Percentiles rank a stretch among this genome's conserved stretches.
Evolutionary conservation across 2,113 vertebrate species (phyloP).

Genomic region (Erythrolamprus reginae): DNA sequence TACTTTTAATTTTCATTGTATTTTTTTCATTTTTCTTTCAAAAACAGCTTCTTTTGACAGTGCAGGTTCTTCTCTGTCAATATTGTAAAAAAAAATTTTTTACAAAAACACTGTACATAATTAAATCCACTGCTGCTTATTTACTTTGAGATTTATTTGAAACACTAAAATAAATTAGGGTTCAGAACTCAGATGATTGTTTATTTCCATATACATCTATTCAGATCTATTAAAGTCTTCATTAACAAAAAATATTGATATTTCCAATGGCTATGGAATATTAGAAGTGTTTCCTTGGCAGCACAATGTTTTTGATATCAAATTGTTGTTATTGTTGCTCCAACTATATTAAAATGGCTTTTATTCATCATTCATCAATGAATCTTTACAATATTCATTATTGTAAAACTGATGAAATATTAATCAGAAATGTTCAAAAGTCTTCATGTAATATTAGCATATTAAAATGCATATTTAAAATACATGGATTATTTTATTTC

Average conservation of each 20-base stretch:
- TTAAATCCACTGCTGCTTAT: neutral
- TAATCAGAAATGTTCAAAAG: neutral
- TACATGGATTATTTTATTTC: neutral
- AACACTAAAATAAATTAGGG: neutral
- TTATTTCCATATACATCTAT: neutral
- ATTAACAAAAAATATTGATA: neutral
- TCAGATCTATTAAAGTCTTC: neutral
- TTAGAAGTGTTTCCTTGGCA: neutral
- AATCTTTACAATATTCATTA: too few species aligned
- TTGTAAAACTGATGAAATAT: neutral
- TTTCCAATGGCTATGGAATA: neutral
- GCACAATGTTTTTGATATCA: neutral
- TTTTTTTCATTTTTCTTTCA: neutral
- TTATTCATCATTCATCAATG: neutral
- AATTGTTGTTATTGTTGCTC: neutral
- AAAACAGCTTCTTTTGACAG: neutral
- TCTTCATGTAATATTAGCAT: neutral
- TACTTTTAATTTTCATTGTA: neutral
- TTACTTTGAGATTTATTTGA: neutral
- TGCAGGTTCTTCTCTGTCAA: neutral
- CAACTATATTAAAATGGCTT: neutral
- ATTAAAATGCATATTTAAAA: neutral
- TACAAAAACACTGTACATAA: neutral
- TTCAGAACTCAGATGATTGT: neutral
- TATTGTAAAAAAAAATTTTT: neutral